Evolutionary conservation across 2,888 invertebrate species (phyloP), one percentile per base, ranked within the genome.

Genomic region (Sinotaia quadrata): DNA sequence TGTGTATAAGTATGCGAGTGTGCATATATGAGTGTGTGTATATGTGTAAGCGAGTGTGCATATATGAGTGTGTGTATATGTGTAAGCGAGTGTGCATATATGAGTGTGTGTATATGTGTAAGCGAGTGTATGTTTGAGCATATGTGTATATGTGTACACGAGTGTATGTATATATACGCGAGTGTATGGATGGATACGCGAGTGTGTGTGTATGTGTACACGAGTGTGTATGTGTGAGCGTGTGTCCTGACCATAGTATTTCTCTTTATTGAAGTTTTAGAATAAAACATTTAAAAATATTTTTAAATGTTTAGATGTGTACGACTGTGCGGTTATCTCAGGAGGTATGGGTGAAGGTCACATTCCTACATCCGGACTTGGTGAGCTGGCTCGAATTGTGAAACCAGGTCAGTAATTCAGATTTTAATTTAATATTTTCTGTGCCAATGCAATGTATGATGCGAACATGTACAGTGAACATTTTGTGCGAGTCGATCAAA

Each of bases 331-430:
- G n/a, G 76, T 80, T 3, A 77, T 77, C 0, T 72, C 77, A 47
- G 83, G 81, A 8, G 83, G 83, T 0, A 79, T 83, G 72, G 83
- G 83, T 1, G 81, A 81, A 65, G 83, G 83, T 27, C 83, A 83
- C 62, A 80, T 83, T 37, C 81, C 81, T 12, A 78, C 78, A 36
- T 56, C 65, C n/a, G 80, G 79, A 10, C 56, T 83, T n/a, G 67
- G 72, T 34, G 78, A 83, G 68, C 79, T 83, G 69, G 68, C 77
- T 8, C 69, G 81, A 18, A 73, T 83, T 0, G 78, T 79, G 0
- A 81, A 80, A 70, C 77, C 77, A 67, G 83, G 83, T 81, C 10
- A 27, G 33, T 31, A n/a, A n/a, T n/a, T n/a, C n/a, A n/a, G n/a
- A n/a, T 41, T 15, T 15, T 41, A 41, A 41, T 41, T 15, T 15